Evolutionary conservation across 2,888 invertebrate genomes (phyloP).

Genomic region (Spatulosminthurus flaviceps): DNA sequence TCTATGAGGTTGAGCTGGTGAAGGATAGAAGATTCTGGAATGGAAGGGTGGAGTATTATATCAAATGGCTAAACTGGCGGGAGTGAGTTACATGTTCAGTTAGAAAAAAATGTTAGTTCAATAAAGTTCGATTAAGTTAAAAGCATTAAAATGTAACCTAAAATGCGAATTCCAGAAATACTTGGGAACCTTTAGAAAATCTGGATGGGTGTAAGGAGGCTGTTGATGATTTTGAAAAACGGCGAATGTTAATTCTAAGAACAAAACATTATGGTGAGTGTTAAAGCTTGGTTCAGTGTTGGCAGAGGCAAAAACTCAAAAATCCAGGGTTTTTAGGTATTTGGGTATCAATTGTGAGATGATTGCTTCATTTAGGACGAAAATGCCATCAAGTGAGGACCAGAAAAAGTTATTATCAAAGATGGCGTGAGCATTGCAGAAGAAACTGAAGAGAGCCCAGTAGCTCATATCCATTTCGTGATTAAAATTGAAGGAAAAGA

Average conservation of each 20-base stretch:
- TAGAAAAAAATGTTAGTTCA: background rate
- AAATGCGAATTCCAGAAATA: background rate
- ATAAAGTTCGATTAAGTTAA: too few species aligned
- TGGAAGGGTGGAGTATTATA: background rate
- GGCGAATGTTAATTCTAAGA: background rate
- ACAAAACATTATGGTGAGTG: background rate
- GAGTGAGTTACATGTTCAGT: constrained; percentile 20
- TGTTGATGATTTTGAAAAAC: background rate
- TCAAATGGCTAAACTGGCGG: constrained; percentile 29
- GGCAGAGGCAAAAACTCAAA: too few species aligned
- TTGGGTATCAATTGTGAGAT: too few species aligned
- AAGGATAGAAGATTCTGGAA: background rate
- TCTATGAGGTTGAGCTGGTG: background rate
- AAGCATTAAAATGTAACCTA: too few species aligned
- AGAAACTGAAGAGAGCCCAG: background rate
- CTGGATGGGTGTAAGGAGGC: background rate
- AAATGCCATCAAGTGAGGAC: background rate
- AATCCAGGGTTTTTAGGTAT: too few species aligned
- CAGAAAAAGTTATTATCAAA: background rate
- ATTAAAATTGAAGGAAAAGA: background rate
- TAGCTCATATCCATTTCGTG: background rate
- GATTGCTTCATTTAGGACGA: background rate
- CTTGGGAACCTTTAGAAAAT: constrained; percentile 28
- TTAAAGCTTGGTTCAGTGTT: too few species aligned
- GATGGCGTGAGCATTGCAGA: background rate